phyloP scores from a whole-genome alignment of 1,140 invertebrate species.

The Aphaenogaster floridana region DNA sequence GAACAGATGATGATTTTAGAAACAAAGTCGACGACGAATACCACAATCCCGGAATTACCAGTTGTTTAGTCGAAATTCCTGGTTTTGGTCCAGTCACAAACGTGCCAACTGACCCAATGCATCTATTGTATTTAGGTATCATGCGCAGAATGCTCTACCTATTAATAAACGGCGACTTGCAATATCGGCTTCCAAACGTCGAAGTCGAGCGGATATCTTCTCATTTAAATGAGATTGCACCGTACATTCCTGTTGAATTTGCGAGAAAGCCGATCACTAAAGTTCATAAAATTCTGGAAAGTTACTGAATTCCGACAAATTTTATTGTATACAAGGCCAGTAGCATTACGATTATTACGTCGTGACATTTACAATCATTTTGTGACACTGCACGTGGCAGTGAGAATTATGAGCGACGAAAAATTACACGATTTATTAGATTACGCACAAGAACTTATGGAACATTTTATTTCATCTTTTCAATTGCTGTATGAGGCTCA shows the following conservation, averaged over 20 bases:
- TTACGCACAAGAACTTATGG: background rate
- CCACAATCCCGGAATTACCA: background rate
- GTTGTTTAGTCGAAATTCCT: background rate
- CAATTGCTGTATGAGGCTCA: background rate
- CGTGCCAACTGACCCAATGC: background rate
- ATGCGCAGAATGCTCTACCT: background rate
- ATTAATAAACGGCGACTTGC: background rate
- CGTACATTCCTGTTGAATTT: background rate
- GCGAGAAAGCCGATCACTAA: constrained; percentile 10
- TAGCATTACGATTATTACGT: background rate
- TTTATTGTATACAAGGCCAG: constrained; percentile 1
- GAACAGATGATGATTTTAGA: constrained; percentile 5
- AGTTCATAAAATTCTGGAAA: constrained; percentile 6
- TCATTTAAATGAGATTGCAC: constrained; percentile 4
- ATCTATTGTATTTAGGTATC: constrained; percentile 12
- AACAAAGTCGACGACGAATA: background rate
- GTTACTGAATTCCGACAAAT: constrained; percentile 7
- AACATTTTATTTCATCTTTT: constrained; percentile 2
- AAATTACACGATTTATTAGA: constrained; percentile 4
- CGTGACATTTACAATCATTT: background rate
- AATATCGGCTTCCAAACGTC: constrained; percentile 5
- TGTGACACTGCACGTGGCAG: constrained; percentile 1
- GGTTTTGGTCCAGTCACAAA: constrained; percentile 2
- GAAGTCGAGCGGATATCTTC: background rate
- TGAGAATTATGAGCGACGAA: background rate